Base-by-base conservation (phyloP, 2,888 invertebrate genomes). In the Melieria picta region DNA sequence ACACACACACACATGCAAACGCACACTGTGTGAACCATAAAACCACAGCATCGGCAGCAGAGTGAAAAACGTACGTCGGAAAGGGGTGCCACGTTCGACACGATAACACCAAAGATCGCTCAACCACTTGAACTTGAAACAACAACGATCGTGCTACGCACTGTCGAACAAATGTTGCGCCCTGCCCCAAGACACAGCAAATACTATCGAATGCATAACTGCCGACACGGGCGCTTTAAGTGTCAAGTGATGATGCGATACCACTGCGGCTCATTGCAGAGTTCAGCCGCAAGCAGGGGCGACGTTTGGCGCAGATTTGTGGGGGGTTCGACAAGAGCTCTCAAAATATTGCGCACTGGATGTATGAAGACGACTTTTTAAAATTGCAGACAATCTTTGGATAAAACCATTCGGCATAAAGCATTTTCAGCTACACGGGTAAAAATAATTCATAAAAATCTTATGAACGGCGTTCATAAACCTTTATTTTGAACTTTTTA, bases 61-160 rank as follows among this genome's bases (percentile, higher is more conserved):
- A 43, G 30, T 10, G 55, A 13, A 55, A 55, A 11, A 55, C 55
- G n/a, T 45, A 60, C 6, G 30, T 60, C 10, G 61, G 56, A 72
- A 76, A 77, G 76, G 77, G 77, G 76, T 78, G 76, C 71, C 75
- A 75, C 75, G 76, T 76, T 77, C 74, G 74, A 77, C 74, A 77
- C 66, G 73, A 70, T 64, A 69, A 76, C 77, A 78, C 78, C 77
- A 79, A 77, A 78, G 75, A 76, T 77, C 72, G 70, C 72, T 75
- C 69, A 76, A 73, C 77, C 78, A 78, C 78, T 78, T 77, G 77
- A 78, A 77, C 75, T 71, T 75, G 73, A 76, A 76, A 77, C 72
- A 67, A 56, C 76, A 73, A 75, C 71, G 72, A 72, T 69, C n/a
- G 58, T 43, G 30, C 30, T 30, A 30, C 16, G 16, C 16, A 16